Evolutionary conservation across 2,888 invertebrate species (phyloP).

Genomic region (Lapara coniferarum): DNA sequence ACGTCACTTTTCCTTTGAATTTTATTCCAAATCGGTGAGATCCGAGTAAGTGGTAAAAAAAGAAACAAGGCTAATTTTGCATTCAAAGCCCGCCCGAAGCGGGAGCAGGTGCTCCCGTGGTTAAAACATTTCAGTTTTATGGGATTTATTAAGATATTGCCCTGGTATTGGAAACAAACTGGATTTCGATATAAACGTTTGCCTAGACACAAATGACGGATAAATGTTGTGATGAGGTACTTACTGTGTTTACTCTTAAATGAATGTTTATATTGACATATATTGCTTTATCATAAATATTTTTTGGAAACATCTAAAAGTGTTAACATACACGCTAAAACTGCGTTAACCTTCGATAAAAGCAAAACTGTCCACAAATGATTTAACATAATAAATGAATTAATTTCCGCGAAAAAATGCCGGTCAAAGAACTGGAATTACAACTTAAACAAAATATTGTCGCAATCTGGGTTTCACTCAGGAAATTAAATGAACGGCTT

Average conservation of each 20-base stretch:
- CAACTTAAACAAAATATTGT: slow-evolving; percentile 79
- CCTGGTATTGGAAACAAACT: slow-evolving; percentile 69
- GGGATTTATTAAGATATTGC: slow-evolving; percentile 81
- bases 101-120: slow-evolving; percentile 76
- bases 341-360: neutral
- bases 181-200: slow-evolving; percentile 54
- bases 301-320: neutral
- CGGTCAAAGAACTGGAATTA: slow-evolving; percentile 78
- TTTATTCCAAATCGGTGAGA: slow-evolving; percentile 68
- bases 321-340: no score
- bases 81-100: slow-evolving; percentile 75
- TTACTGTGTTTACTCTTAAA: no score
- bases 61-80: slow-evolving; percentile 81
- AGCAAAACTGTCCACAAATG: slow-evolving; percentile 45
- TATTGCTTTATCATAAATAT: no score
- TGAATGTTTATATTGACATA: no score
- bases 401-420: slow-evolving; percentile 77
- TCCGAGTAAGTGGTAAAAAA: slow-evolving; percentile 78
- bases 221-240: slow-evolving; percentile 37
- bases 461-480: slow-evolving; percentile 70
- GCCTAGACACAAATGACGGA: slow-evolving; percentile 36
- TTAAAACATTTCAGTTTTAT: slow-evolving; percentile 82
- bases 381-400: slow-evolving; percentile 52
- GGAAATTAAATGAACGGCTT: slow-evolving; percentile 81
- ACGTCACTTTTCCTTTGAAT: slow-evolving; percentile 72